phyloP scores from a whole-genome alignment of 2,888 invertebrate species.

The Villa cingulata region DNA sequence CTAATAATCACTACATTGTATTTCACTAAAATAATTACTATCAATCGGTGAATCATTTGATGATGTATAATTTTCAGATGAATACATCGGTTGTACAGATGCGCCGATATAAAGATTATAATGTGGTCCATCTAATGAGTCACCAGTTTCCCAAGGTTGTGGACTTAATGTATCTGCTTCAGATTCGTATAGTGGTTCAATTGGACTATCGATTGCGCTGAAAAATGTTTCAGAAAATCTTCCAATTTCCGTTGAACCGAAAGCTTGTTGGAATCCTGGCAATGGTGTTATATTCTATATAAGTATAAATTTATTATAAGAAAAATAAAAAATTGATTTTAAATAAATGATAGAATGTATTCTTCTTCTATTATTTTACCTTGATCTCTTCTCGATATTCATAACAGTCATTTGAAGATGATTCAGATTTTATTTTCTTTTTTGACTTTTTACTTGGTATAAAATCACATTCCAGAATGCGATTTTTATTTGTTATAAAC shows the following conservation, averaged over 20 bases:
- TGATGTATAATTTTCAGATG: slow-evolving; percentile 13
- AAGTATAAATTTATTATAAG: neutral
- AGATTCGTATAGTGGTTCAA: slow-evolving; percentile 19
- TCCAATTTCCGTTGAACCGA: slow-evolving; percentile 77
- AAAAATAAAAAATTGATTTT: neutral
- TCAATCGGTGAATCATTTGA: slow-evolving; percentile 12
- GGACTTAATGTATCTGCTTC: slow-evolving; percentile 20
- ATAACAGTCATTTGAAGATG: slow-evolving; percentile 6
- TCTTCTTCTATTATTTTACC: slow-evolving; percentile 13
- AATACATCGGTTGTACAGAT: slow-evolving; percentile 18
- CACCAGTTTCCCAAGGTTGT: slow-evolving; percentile 20
- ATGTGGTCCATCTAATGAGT: slow-evolving; percentile 20
- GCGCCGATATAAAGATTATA: slow-evolving; percentile 20
- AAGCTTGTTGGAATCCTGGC: slow-evolving; percentile 73
- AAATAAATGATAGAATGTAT: neutral
- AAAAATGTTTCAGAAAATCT: slow-evolving; percentile 59
- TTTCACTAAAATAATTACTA: slow-evolving; percentile 18
- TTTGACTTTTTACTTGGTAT: slow-evolving; percentile 30
- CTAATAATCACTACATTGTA: slow-evolving; percentile 21
- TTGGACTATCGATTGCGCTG: slow-evolving; percentile 23
- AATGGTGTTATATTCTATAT: slow-evolving; percentile 40
- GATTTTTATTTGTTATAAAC: slow-evolving; percentile 18
- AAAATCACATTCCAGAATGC: slow-evolving; percentile 29
- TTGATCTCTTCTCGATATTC: slow-evolving; percentile 25
- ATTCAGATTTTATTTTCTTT: slow-evolving; percentile 16